Evolutionary conservation across 2,797 vertebrate genomes (phyloP).

Genomic region (Peromyscus nudipes): DNA sequence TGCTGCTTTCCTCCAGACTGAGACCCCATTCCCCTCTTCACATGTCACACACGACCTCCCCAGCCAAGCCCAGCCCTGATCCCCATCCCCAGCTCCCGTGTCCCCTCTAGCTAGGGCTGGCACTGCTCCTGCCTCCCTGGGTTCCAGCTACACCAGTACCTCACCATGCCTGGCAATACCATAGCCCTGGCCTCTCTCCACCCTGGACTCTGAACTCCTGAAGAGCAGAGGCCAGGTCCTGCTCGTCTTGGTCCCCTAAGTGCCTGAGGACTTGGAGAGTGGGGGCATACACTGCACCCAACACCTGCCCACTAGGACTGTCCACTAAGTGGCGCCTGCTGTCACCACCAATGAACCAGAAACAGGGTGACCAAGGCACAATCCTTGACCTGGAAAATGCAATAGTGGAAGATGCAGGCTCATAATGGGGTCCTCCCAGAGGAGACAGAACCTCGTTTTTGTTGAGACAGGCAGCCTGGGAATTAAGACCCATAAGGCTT

Average conservation of each 20-base stretch:
- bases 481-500: background rate
- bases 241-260: background rate
- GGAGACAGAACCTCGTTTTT: background rate
- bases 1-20: accelerated
- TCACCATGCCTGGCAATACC: background rate
- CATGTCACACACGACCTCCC: background rate
- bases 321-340: accelerated
- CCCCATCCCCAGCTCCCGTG: background rate
- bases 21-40: background rate
- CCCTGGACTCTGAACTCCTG: background rate
- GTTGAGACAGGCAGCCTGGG: accelerated
- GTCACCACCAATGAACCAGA: background rate
- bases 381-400: accelerated
- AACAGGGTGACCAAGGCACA: accelerated
- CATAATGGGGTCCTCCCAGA: accelerated
- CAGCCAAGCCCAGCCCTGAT: too few species aligned
- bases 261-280: background rate
- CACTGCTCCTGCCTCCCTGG: background rate
- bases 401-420: background rate
- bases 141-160: background rate
- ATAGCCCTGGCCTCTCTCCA: background rate
- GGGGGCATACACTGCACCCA: background rate
- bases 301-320: accelerated
- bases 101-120: background rate
- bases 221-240: background rate